phyloP scores from a whole-genome alignment of 2,888 invertebrate genomes.

The Dioctria rufipes region DNA sequence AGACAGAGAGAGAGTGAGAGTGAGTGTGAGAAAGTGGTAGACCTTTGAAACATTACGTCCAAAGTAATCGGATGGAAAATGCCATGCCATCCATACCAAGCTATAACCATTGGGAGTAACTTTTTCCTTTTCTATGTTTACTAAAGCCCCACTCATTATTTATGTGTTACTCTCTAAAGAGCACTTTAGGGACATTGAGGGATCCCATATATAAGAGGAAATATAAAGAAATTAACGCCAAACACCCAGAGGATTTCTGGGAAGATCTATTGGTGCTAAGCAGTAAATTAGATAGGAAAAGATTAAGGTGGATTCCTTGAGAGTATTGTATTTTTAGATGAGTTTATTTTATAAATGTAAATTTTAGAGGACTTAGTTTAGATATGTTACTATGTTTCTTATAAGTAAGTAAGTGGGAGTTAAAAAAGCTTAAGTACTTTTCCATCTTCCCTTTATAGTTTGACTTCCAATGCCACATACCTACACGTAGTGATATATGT shows the following conservation, averaged over 20 bases:
- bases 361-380: no score
- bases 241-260: constrained; percentile 19
- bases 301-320: neutral
- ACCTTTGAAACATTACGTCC: neutral
- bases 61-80: constrained; percentile 35
- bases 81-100: neutral
- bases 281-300: constrained; percentile 31
- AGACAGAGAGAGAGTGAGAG: no score
- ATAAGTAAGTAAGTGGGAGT: no score
- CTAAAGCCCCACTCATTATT: constrained; percentile 45
- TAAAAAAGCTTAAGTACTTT: no score
- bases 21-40: neutral
- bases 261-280: constrained; percentile 38
- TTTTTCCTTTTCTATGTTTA: constrained; percentile 41
- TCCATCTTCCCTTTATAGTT: no score
- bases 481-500: no score
- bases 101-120: constrained; percentile 32
- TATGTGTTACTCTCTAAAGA: constrained; percentile 54
- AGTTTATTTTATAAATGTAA: neutral
- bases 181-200: constrained; percentile 53
- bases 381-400: no score
- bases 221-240: constrained; percentile 49
- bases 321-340: neutral
- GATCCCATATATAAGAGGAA: constrained; percentile 24
- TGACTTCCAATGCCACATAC: no score